Conservation (phyloP, 2,888 invertebrate genomes). For the Tricholauxania praeusta region DNA sequence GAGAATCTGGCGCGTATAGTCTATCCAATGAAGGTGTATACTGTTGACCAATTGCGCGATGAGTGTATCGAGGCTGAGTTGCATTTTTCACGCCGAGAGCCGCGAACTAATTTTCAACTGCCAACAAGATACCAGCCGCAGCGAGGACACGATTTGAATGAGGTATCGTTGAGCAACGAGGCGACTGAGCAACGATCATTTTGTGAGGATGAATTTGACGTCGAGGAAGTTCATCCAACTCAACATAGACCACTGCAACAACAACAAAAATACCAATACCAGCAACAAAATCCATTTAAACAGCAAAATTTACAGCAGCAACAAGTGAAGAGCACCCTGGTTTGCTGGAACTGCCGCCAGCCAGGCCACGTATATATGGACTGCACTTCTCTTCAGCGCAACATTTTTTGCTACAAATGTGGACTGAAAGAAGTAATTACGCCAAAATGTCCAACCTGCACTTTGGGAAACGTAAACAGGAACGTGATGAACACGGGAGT, state of each 20-base stretch:
- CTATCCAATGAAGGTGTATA: no score
- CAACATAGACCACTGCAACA: not conserved
- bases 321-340: no score
- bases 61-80: conserved; percentile 13
- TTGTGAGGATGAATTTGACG: not conserved
- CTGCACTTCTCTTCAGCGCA: no score
- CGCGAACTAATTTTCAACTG: not conserved
- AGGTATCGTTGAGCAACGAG: not conserved
- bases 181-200: no score
- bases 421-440: no score
- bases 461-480: no score
- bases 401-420: no score
- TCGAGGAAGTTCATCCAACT: not conserved
- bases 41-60: not conserved
- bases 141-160: not conserved
- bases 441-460: no score
- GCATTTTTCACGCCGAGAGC: not conserved
- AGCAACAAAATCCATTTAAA: conserved; percentile 24
- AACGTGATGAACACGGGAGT: no score
- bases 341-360: no score
- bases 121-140: not conserved
- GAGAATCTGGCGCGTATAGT: conserved; percentile 22
- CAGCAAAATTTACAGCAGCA: no score
- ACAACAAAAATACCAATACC: not conserved
- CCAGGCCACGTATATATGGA: no score